Conservation (phyloP, 2,888 invertebrate genomes). For the Brachycybe producta region DNA sequence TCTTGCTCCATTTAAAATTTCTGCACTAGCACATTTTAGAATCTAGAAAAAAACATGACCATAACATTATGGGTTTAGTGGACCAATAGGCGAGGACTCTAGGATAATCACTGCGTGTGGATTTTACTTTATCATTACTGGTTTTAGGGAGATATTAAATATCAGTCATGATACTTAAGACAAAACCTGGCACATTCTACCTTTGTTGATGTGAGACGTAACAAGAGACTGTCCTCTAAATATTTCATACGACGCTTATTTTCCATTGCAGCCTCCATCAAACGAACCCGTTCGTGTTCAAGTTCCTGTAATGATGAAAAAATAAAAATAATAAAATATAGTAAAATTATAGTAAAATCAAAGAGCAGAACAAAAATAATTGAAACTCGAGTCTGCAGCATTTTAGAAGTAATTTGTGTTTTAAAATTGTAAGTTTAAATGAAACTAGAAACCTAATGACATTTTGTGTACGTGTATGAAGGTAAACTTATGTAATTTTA, state of each 20-base stretch:
- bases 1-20: no score
- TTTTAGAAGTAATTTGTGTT: no score
- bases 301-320: constrained; percentile 47
- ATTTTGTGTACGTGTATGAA: no score
- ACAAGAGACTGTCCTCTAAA: constrained; percentile 78
- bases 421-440: no score
- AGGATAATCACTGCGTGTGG: no score
- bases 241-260: constrained; percentile 94
- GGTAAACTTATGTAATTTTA: no score
- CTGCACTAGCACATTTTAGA: no score
- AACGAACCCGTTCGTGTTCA: constrained; percentile 80
- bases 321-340: constrained; percentile 22
- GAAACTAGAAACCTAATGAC: no score
- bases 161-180: background rate
- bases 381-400: constrained; percentile 23
- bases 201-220: constrained; percentile 80
- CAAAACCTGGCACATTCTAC: constrained; percentile 26
- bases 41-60: no score
- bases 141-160: background rate
- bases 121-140: no score
- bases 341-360: constrained; percentile 34
- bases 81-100: no score
- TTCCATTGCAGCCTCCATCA: constrained; percentile 90
- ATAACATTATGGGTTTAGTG: no score
- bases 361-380: constrained; percentile 33